Percentiles rank a stretch among this genome's conserved stretches.
Conservation (phyloP, 2,888 invertebrate species). For the Tipula vernalis region DNA sequence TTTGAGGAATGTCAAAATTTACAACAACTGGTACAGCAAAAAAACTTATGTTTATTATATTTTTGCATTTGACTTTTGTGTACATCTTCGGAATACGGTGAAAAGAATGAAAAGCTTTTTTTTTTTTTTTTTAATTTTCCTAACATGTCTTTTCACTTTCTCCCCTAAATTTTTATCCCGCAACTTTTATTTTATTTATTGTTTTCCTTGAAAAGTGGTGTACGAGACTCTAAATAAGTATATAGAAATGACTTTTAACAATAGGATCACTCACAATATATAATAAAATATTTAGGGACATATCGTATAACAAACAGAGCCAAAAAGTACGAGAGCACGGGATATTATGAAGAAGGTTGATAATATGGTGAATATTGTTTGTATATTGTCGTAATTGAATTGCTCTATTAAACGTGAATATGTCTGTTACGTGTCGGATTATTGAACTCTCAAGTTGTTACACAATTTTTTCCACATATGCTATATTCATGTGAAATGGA, state of each 20-base stretch:
- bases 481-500: background rate
- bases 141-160: background rate
- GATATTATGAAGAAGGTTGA: background rate
- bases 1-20: background rate
- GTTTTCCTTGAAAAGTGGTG: background rate
- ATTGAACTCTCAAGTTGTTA: background rate
- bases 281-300: background rate
- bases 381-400: background rate
- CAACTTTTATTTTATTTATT: background rate
- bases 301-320: background rate
- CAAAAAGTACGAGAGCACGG: background rate
- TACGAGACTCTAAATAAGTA: background rate
- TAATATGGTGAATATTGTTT: background rate
- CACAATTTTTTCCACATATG: background rate
- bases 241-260: background rate
- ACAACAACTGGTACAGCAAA: background rate
- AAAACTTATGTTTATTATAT: background rate
- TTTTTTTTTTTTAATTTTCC: background rate
- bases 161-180: background rate
- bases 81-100: background rate
- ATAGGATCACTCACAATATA: background rate
- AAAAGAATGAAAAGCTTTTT: background rate
- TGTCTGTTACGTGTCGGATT: background rate
- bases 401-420: background rate
- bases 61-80: background rate